Evolutionary conservation across 2,888 invertebrate genomes (phyloP), one percentile per base, ranked within the genome.

Genomic region (Drosophila flavopinicola): DNA sequence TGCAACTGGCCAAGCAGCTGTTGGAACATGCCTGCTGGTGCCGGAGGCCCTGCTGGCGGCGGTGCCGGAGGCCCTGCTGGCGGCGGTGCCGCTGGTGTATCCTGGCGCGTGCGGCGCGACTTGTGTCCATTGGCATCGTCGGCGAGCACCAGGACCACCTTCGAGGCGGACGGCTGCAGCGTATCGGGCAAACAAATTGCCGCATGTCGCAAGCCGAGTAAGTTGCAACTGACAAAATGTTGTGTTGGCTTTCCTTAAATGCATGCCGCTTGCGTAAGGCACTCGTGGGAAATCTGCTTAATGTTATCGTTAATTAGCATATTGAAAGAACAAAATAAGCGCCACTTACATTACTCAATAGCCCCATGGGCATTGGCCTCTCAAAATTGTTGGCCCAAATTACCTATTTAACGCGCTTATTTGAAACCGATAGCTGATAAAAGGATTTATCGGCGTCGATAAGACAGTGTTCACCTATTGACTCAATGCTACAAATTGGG

Each of bases 51-150:
- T n/a, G n/a, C 2, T 1, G 11, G 25, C n/a, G 48, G 27, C 6
- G 29, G 35, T 1, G 47, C 11, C 3, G 38, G 20, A 1, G 54
- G 29, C 78, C 70, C 44, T 87, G n/a, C n/a, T n/a, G n/a, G 24
- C n/a, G 48, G 27, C 6, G 29, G 35, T 1, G 47, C 11, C 5
- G 37, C 24, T 2, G 54, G 29, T 0, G 44, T 13, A 49, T 82
- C 70, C 42, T 87, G 87, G 67, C 2, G 75, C 41, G 38, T 20
- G 87, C 33, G 0, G 84, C 67, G 6, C 23, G 13, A 20, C 86
- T 39, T 17, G 73, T 66, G 2, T 87, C 79, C 13, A 82, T 6
- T 10, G 35, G 38, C 15, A 52, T 15, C 84, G 17, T 1, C 41
- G 15, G 1, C 54, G 32, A 89, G 54, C 3, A 15, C 9, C 9